Percentiles rank a stretch among this genome's conserved stretches.
phyloP scores from a whole-genome alignment of 2,797 vertebrate species.

The Pogonophryne albipinna region DNA sequence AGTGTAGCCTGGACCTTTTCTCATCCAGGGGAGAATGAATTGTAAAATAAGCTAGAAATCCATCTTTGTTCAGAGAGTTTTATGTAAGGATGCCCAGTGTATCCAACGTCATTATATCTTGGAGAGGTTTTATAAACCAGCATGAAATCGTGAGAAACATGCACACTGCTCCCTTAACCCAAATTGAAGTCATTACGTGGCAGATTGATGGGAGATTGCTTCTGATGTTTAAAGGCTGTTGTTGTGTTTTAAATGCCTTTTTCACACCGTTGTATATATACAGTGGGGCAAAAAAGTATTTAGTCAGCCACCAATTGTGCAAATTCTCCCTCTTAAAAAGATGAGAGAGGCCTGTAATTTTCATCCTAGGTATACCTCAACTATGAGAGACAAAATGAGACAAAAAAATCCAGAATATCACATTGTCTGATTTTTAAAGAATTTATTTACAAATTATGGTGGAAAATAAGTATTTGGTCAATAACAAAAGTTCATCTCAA shows the following conservation, averaged over 20 bases:
- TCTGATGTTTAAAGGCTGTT: slow-evolving; percentile 19
- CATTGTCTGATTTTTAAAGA: too few relatives aligned
- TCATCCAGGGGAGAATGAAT: slow-evolving; percentile 1
- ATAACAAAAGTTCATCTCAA: too few relatives aligned
- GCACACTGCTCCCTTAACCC: slow-evolving; percentile 11
- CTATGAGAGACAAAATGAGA: too few relatives aligned
- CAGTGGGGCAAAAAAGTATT: too few relatives aligned
- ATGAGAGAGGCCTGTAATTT: too few relatives aligned
- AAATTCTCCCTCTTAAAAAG: too few relatives aligned
- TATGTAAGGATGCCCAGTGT: background rate
- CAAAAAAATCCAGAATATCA: too few relatives aligned
- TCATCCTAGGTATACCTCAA: too few relatives aligned
- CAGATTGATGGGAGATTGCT: slow-evolving; percentile 11
- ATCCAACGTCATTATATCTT: slow-evolving; percentile 36
- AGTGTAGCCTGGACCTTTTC: slow-evolving; percentile 45
- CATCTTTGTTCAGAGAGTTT: slow-evolving; percentile 31
- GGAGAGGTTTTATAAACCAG: slow-evolving; percentile 25
- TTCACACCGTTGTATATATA: slow-evolving; percentile 14
- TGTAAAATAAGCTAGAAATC: slow-evolving; percentile 26
- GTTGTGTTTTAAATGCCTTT: slow-evolving; percentile 29
- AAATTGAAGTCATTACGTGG: slow-evolving; percentile 15
- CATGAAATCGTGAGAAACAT: slow-evolving; percentile 23
- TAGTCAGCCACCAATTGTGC: too few relatives aligned
- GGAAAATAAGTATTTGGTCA: too few relatives aligned
- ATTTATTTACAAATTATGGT: too few relatives aligned